Percentiles rank a stretch among this genome's conserved stretches.
Evolutionary conservation across 2,888 invertebrate species (phyloP).

Genomic region (Sinopyrophorus schimmeli): DNA sequence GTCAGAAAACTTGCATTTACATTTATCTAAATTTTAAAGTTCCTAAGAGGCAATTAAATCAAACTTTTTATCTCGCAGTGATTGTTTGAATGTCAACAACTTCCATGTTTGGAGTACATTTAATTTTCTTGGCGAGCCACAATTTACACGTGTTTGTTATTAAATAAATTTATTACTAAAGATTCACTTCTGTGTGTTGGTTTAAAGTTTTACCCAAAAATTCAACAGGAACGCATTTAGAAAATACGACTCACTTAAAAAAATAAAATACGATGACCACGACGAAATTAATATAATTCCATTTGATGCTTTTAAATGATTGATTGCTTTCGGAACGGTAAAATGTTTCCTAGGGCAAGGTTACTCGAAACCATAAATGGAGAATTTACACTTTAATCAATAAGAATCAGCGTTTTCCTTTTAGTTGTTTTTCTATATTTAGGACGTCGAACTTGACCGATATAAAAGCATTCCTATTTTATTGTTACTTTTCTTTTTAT

Average conservation of each 20-base stretch:
- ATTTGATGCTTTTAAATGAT: slow-evolving; percentile 10
- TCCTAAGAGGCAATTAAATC: slow-evolving; percentile 1
- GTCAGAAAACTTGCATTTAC: background rate
- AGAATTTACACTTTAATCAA: slow-evolving; percentile 18
- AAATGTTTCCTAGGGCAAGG: slow-evolving; percentile 19
- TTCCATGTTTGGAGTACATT: slow-evolving; percentile 6
- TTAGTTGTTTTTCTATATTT: slow-evolving; percentile 5
- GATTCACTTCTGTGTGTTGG: no score
- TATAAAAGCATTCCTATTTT: background rate
- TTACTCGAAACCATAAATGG: slow-evolving; percentile 16
- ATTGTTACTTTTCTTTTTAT: no score
- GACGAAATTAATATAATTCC: slow-evolving; percentile 5
- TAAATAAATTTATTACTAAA: no score
- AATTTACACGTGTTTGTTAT: no score
- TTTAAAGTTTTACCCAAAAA: no score
- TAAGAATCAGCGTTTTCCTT: slow-evolving; percentile 14
- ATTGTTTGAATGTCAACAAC: background rate
- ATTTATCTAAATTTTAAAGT: background rate
- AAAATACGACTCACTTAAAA: no score
- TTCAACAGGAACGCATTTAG: no score
- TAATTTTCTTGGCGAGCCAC: background rate
- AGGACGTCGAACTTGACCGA: slow-evolving; percentile 16
- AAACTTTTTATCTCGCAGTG: slow-evolving; percentile 4
- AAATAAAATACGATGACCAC: no score
- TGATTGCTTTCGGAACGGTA: slow-evolving; percentile 17